Percentiles rank a stretch among this genome's conserved stretches.
Evolutionary conservation across 2,113 vertebrate genomes (phyloP).

Genomic region (Pangasianodon gigas): DNA sequence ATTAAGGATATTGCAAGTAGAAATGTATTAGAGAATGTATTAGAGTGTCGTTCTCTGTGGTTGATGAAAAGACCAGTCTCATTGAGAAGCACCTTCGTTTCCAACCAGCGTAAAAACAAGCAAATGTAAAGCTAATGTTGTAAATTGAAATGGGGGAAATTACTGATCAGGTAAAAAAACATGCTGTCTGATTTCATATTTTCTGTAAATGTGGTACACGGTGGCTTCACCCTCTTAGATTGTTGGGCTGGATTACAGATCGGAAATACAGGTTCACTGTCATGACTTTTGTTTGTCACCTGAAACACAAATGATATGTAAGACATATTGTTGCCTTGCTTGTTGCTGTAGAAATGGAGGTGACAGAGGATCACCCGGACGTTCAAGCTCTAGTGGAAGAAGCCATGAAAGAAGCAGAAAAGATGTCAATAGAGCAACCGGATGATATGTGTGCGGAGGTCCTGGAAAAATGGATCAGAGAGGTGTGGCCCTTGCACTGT

Average conservation of each 20-base stretch:
- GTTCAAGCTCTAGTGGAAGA: constrained; percentile 74
- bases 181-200: background rate
- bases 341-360: constrained; percentile 49
- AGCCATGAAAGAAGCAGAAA: constrained; percentile 64
- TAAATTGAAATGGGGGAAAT: background rate
- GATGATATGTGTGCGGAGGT: constrained; percentile 68
- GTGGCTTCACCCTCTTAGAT: background rate
- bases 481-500: constrained; percentile 67
- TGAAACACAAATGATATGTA: background rate
- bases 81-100: background rate
- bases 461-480: constrained; percentile 70
- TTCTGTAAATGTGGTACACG: background rate
- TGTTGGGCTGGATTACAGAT: background rate
- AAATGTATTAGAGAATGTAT: background rate
- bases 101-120: background rate
- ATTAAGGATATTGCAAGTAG: background rate
- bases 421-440: constrained; percentile 56
- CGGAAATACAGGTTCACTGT: background rate
- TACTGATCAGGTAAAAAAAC: background rate
- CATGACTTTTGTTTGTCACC: background rate
- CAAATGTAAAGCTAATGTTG: background rate
- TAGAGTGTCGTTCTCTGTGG: background rate
- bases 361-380: constrained; percentile 81
- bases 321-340: background rate
- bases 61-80: background rate